These are phyloP conservation scores for Porites lutea DNA, from an alignment of 64 coral and sea anemone species.

Conservation along the genomic window DNA sequence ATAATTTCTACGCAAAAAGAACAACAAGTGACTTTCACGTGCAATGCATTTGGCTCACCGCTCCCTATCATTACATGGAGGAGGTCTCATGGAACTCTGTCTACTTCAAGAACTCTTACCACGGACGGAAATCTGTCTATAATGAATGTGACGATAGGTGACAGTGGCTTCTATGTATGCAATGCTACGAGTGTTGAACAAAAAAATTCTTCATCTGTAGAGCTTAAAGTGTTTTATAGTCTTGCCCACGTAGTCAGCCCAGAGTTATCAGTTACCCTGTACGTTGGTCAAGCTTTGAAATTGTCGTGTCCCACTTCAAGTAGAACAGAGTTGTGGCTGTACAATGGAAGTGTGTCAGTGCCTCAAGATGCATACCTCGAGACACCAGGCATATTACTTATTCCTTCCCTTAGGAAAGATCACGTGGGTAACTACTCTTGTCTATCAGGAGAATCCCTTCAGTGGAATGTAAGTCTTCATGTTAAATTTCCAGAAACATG, in stretches of 20 bases:
- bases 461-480: neutral
- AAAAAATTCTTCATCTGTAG: neutral
- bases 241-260: too few relatives aligned
- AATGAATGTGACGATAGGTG: neutral
- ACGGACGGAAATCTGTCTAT: conserved; percentile 2
- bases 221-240: conserved; percentile 14
- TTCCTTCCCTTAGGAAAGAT: neutral
- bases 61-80: conserved; percentile 16
- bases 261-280: neutral
- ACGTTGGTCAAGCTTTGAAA: neutral
- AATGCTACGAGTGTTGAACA: neutral
- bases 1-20: neutral
- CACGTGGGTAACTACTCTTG: conserved; percentile 38
- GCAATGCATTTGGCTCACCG: conserved; percentile 1
- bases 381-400: neutral
- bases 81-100: neutral
- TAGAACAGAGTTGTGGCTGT: neutral
- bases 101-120: conserved; percentile 1
- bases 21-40: neutral
- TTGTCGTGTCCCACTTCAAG: neutral
- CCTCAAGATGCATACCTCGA: neutral
- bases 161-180: conserved; percentile 20
- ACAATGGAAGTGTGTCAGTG: neutral
- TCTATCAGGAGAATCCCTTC: neutral
- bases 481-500: conserved; percentile 18